These are phyloP conservation scores for Lissonota sp. DNA, from an alignment of 2,888 invertebrate species.

Conservation along the genomic window DNA sequence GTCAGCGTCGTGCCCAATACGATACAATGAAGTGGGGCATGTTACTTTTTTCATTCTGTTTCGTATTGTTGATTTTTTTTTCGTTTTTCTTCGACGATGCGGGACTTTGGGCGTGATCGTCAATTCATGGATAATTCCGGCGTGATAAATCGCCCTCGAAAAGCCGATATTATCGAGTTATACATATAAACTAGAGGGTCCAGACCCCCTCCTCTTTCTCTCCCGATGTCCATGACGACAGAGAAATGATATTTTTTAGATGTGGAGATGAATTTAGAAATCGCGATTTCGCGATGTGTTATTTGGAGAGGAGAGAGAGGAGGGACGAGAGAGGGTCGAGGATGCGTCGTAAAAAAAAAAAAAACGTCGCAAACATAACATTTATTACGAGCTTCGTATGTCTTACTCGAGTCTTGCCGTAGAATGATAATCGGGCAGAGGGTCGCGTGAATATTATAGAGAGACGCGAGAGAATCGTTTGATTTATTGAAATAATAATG, in stretches of 20 bases:
- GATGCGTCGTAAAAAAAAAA: background rate
- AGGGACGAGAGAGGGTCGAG: too few relatives aligned
- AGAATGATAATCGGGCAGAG: slow-evolving; percentile 23
- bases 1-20: slow-evolving; percentile 78
- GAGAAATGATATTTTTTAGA: slow-evolving; percentile 28
- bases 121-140: slow-evolving; percentile 2
- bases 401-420: slow-evolving; percentile 55
- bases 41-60: slow-evolving; percentile 22
- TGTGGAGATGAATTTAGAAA: background rate
- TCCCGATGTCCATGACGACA: slow-evolving; percentile 59
- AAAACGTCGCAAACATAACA: background rate
- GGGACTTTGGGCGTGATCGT: slow-evolving; percentile 45
- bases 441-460: background rate
- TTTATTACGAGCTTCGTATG: slow-evolving; percentile 34
- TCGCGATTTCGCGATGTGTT: background rate
- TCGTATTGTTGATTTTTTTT: slow-evolving; percentile 8
- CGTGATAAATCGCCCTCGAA: slow-evolving; percentile 1
- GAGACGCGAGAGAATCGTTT: background rate
- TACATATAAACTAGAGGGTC: background rate
- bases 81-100: slow-evolving; percentile 21
- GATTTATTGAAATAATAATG: background rate
- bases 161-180: slow-evolving; percentile 22
- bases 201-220: too few relatives aligned
- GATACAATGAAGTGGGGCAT: slow-evolving; percentile 71
- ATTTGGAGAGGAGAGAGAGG: too few relatives aligned